A percentile compares a stretch with the other conserved stretches of the same genome.
Conservation (phyloP, 1,140 invertebrate genomes). For the Diprion similis region DNA sequence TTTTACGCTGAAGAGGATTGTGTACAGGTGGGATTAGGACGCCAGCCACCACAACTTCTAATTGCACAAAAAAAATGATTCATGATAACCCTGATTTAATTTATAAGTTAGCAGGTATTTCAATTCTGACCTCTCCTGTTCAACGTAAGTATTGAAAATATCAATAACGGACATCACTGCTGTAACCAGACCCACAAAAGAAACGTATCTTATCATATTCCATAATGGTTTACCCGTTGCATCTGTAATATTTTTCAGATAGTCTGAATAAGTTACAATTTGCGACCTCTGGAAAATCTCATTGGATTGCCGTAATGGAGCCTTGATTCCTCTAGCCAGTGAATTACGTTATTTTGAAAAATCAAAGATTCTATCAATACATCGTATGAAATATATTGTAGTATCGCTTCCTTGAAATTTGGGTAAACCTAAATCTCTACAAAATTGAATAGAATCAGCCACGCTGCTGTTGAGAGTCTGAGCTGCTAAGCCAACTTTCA, state of each 20-base stretch:
- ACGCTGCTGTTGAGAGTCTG: conserved; percentile 39
- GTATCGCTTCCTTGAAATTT: conserved; percentile 19
- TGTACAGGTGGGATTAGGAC: conserved; percentile 29
- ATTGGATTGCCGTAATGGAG: conserved; percentile 22
- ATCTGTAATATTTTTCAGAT: conserved; percentile 20
- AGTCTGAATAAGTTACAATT: conserved; percentile 20
- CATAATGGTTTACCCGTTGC: no score
- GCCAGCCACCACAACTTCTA: conserved; percentile 30
- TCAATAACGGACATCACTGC: conserved; percentile 17
- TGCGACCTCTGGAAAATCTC: conserved; percentile 20
- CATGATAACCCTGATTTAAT: conserved; percentile 34
- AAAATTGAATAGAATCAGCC: conserved; percentile 42
- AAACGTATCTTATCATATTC: background rate
- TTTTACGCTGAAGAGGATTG: conserved; percentile 33
- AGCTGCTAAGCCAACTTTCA: conserved; percentile 38
- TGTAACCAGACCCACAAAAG: conserved; percentile 30
- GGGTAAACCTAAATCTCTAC: background rate
- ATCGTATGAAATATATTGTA: conserved; percentile 25
- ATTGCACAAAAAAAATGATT: conserved; percentile 36
- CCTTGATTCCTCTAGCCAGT: conserved; percentile 24
- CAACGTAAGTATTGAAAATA: conserved; percentile 30
- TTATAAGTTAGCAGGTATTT: conserved; percentile 34
- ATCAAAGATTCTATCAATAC: conserved; percentile 31
- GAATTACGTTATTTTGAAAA: conserved; percentile 34
- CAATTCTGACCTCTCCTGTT: conserved; percentile 22